phyloP scores from a whole-genome alignment of 2,888 invertebrate genomes.

The Drosophila infuscata region DNA sequence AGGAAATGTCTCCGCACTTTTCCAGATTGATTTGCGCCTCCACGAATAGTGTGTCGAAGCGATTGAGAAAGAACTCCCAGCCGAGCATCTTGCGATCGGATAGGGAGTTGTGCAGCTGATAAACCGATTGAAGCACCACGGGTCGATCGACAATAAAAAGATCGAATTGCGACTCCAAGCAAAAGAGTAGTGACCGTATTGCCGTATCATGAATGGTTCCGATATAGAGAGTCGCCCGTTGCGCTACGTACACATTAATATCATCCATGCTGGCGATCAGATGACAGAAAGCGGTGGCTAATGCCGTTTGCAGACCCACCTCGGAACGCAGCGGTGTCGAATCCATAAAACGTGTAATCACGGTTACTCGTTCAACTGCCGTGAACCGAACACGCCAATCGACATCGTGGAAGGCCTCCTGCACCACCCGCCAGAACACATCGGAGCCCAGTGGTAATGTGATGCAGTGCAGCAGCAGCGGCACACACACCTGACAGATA shows the following conservation, averaged over 20 bases:
- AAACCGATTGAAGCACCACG: slow-evolving; percentile 97
- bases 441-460: slow-evolving; percentile 97
- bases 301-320: slow-evolving; percentile 93
- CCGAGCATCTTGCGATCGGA: slow-evolving; percentile 95
- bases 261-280: slow-evolving; percentile 98
- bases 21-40: slow-evolving; percentile 97
- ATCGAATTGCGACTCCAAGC: slow-evolving; percentile 99
- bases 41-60: slow-evolving; percentile 97
- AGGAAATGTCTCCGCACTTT: slow-evolving; percentile 93
- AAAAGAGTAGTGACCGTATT: slow-evolving; percentile 94
- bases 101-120: slow-evolving; percentile 96
- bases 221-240: slow-evolving; percentile 95
- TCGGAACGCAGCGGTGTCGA: slow-evolving; percentile 94
- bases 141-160: slow-evolving; percentile 98
- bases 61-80: slow-evolving; percentile 99
- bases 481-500: slow-evolving; percentile 96
- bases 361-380: slow-evolving; percentile 97
- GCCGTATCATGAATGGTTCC: slow-evolving; percentile 97
- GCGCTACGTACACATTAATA: slow-evolving; percentile 96
- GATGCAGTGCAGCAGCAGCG: slow-evolving; percentile 96
- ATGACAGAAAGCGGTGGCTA: slow-evolving; percentile 98
- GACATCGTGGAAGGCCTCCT: slow-evolving; percentile 95
- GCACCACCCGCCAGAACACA: slow-evolving; percentile 97
- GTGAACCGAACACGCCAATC: slow-evolving; percentile 96
- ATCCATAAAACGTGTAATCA: slow-evolving; percentile 97